Percentiles rank a stretch among this genome's conserved stretches.
Evolutionary conservation across 64 coral and sea anemone genomes (phyloP).

Genomic region (Pocillopora damicornis): DNA sequence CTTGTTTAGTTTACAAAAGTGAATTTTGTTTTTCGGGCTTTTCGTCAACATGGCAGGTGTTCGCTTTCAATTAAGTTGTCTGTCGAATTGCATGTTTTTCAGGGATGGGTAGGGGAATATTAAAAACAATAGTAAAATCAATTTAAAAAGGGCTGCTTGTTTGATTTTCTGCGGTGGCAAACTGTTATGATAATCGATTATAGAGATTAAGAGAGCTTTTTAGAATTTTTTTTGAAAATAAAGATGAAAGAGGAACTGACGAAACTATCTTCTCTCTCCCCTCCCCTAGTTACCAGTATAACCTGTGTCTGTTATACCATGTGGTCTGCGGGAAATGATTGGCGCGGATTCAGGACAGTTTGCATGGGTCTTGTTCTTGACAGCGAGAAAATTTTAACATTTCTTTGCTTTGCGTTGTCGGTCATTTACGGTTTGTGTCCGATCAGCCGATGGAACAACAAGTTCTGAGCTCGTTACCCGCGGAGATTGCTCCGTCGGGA

Average conservation of each 20-base stretch:
- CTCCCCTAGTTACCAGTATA: background rate
- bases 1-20: background rate
- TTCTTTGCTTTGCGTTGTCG: background rate
- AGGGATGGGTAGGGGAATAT: background rate
- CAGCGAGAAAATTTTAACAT: conserved; percentile 28
- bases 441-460: conserved; percentile 28
- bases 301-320: background rate
- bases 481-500: background rate
- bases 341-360: conserved; percentile 34
- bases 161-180: background rate
- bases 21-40: background rate
- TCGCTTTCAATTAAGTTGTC: no score
- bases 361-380: background rate
- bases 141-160: background rate
- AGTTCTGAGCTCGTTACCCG: background rate
- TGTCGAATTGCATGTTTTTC: no score
- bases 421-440: background rate
- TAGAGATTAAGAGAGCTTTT: no score
- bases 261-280: background rate
- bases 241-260: background rate
- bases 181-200: no score
- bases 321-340: conserved; percentile 29
- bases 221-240: background rate
- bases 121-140: background rate
- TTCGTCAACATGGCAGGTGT: background rate